These are phyloP conservation scores for Anthrax anthrax DNA, from an alignment of 2,888 invertebrate genomes.

Conservation along the genomic window DNA sequence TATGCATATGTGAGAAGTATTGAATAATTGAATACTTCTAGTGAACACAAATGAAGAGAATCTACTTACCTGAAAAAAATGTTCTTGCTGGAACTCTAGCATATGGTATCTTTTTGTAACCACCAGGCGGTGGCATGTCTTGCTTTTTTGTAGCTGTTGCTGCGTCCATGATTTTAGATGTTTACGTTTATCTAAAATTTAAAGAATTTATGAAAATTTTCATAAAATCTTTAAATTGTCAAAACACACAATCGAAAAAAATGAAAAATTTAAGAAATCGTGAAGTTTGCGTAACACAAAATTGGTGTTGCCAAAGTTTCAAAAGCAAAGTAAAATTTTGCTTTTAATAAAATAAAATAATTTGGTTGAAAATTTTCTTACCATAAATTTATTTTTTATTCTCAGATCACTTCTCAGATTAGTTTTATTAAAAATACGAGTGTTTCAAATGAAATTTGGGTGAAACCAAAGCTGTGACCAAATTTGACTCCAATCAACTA, in stretches of 20 bases:
- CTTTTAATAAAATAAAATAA: no score
- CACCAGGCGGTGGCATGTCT: slow-evolving; percentile 88
- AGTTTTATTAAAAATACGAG: no score
- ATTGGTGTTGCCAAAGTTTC: no score
- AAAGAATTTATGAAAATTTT: background rate
- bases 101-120: slow-evolving; percentile 64
- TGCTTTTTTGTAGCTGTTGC: slow-evolving; percentile 42
- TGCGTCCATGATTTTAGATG: slow-evolving; percentile 13
- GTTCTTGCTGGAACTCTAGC: slow-evolving; percentile 57
- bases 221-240: background rate
- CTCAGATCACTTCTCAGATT: no score
- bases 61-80: slow-evolving; percentile 49
- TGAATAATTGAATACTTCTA: background rate
- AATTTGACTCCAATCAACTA: no score
- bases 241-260: background rate
- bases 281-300: no score
- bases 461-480: no score
- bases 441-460: no score
- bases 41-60: no score
- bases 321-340: no score
- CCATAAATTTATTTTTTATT: no score
- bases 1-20: slow-evolving; percentile 15
- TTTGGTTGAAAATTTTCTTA: no score
- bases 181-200: background rate
- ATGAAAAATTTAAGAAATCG: background rate